Base-by-base conservation (phyloP, 2,113 vertebrate genomes). In the Pholis gunnellus region DNA sequence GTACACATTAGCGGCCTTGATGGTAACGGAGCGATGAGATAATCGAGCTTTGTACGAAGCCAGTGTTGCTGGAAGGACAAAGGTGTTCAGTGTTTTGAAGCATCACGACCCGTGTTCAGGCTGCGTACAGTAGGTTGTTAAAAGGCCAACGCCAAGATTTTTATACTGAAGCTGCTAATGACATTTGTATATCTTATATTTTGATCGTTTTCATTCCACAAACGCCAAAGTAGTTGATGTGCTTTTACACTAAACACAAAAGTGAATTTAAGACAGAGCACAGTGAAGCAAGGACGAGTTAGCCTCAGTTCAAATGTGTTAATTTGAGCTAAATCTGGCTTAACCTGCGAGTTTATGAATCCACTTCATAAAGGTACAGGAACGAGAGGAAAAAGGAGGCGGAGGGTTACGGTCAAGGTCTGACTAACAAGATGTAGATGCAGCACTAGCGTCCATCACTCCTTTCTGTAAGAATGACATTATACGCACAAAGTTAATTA, bases 1-100 rank as follows among this genome's bases (percentile, higher is more conserved):
- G 13, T 20, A 17, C 63, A 79, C 42, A 27, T 44, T 3, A 8
- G 29, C 66, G 61, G 63, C 64, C 80, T 86, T 81, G n/a, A 79
- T 17, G 65, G 22, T n/a, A 27, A 54, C 6, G 2, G 64, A 82
- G n/a, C 18, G 5, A 9, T 57, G 48, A 31, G 60, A 2, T 29
- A 79, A n/a, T 36, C 17, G 2, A 65, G 14, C 11, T 77, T 46
- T 71, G 13, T 48, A n/a, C 66, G 46, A 44, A 56, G 36, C 34
- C 7, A 18, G 15, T 9, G 2, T 18, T 29, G n/a, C 29, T 36
- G 40, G 29, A 66, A 59, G 25, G 4, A 2, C 14, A 18, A 17
- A 18, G 18, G 22, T 38, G 38, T 68, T 25, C 3, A 42, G 40
- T 42, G 40, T 42, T 42, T 10, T 11, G 31, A 54, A 22, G 31